Base-by-base conservation (phyloP, 2,797 vertebrate genomes). In the Enteromius unitaeniatus region DNA sequence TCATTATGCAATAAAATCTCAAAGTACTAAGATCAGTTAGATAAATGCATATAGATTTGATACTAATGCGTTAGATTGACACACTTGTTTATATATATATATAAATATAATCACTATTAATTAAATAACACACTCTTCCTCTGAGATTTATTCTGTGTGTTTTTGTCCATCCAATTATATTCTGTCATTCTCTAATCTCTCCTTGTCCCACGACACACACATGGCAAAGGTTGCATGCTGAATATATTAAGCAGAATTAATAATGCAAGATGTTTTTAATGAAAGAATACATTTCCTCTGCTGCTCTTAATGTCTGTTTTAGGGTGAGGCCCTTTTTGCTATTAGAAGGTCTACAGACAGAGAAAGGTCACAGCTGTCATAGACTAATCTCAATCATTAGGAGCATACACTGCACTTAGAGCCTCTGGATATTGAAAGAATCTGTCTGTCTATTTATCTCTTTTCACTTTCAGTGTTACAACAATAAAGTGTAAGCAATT, bases 321-420 rank as follows among this genome's bases (percentile, higher is more conserved):
- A 87, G 86, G 89, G 87, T 87, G 86, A 88, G 75, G 84, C 65
- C 79, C 79, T 86, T 81, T 82, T 78, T 79, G 82, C 87, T 89
- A 87, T 89, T 86, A 84, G 95, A 95, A 94, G 95, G 64, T 85
- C 95, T 95, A 95, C 95, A 95, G 96, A 94, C 94, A 95, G 81
- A 95, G 96, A 97, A 96, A 96, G 96, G 96, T 97, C 95, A 96
- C 90, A 49, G 90, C 93, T 87, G 95, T 96, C 96, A 97, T 95
- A 96, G 96, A 96, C 95, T 96, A 95, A 96, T 96, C 96, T 96
- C 95, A 96, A 96, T 97, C 96, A 97, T 95, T 93, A 95, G 95
- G 78, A 95, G 94, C 31, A 34, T 45, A 17, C 14, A 8, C 64
- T 93, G 93, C 95, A 95, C 95, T 94, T 94, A 91, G 17, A 21